These are phyloP conservation scores for Clanis bilineata DNA, from an alignment of 2,888 invertebrate species.

Conservation along the genomic window DNA sequence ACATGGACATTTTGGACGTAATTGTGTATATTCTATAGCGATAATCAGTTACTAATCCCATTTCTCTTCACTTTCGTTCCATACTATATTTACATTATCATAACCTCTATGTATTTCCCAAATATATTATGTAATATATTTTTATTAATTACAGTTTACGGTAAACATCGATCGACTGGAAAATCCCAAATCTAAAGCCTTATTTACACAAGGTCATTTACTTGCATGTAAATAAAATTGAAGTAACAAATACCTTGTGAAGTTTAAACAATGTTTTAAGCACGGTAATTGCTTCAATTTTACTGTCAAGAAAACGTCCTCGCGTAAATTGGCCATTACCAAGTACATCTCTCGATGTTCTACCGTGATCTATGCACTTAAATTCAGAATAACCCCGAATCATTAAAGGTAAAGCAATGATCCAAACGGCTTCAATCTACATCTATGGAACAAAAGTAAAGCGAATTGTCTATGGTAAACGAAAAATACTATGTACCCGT, in stretches of 20 bases:
- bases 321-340: too few relatives aligned
- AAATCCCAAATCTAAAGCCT: neutral
- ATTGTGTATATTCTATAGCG: slow-evolving; percentile 73
- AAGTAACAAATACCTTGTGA: too few relatives aligned
- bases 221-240: too few relatives aligned
- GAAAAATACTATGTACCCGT: slow-evolving; percentile 26
- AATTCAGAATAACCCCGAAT: neutral
- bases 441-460: slow-evolving; percentile 73
- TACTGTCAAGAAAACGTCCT: too few relatives aligned
- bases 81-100: slow-evolving; percentile 35
- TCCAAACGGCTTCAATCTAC: neutral
- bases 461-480: slow-evolving; percentile 40
- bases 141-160: slow-evolving; percentile 3
- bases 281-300: too few relatives aligned
- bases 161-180: neutral
- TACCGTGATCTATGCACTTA: neutral
- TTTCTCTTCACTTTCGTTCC: slow-evolving; percentile 73
- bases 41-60: slow-evolving; percentile 40
- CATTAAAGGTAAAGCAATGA: slow-evolving; percentile 9
- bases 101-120: slow-evolving; percentile 15
- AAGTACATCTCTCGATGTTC: neutral
- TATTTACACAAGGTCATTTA: too few relatives aligned
- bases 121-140: neutral
- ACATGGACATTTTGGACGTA: slow-evolving; percentile 83
- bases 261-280: too few relatives aligned